Evolutionary conservation across 1,140 invertebrate genomes (phyloP).

Genomic region (Drosophila setifemur): DNA sequence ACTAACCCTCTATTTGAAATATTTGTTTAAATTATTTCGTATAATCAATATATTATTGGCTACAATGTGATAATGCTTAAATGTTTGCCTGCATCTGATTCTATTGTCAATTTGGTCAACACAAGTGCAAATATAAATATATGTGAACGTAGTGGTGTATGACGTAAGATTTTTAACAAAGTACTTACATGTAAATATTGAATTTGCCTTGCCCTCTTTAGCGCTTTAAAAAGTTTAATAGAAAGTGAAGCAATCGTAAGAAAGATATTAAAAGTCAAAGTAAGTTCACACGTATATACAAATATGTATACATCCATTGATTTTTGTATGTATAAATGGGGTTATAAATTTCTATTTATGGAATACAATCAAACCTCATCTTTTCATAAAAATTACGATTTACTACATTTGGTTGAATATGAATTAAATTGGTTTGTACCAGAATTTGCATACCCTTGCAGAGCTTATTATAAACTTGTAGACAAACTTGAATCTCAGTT

Average conservation of each 20-base stretch:
- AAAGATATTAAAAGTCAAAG: no score
- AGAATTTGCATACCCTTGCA: no score
- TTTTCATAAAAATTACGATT: conserved; percentile 12
- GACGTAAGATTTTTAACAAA: conserved; percentile 32
- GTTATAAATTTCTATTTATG: conserved; percentile 18
- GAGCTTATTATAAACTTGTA: no score
- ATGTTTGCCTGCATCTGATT: conserved; percentile 12
- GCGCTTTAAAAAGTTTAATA: no score
- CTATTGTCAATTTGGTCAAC: conserved; percentile 14
- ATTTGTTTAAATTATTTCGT: background rate
- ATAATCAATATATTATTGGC: conserved; percentile 10
- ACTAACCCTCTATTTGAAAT: background rate
- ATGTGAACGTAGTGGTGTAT: conserved; percentile 11
- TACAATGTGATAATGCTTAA: conserved; percentile 6
- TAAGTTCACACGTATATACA: no score
- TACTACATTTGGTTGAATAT: no score
- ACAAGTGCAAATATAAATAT: conserved; percentile 2
- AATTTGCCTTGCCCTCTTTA: no score
- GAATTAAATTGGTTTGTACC: background rate
- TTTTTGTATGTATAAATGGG: background rate
- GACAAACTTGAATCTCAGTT: no score
- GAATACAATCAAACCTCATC: conserved; percentile 2
- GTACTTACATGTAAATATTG: no score
- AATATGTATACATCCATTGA: no score
- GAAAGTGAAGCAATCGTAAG: no score